A percentile compares a stretch with the other conserved stretches of the same genome.
Conservation (phyloP, 2,113 vertebrate genomes). For the Anolis carolinensis region DNA sequence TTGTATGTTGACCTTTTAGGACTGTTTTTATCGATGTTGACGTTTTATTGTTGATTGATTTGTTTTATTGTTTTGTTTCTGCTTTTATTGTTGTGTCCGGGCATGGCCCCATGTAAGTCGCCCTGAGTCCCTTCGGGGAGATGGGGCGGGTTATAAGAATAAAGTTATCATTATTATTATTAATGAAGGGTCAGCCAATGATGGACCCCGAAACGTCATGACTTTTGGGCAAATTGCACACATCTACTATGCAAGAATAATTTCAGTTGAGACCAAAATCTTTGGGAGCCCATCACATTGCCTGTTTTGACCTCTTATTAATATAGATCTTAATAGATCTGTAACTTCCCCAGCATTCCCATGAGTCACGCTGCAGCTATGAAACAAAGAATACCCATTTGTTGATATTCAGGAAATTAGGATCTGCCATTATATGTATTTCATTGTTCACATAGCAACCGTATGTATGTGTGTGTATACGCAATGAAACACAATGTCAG, state of each 20-base stretch:
- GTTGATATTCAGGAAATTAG: constrained; percentile 67
- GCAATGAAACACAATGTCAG: constrained; percentile 65
- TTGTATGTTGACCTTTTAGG: no score
- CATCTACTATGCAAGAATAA: constrained; percentile 43
- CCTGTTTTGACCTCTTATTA: constrained; percentile 63
- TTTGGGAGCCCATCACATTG: constrained; percentile 39
- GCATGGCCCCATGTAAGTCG: no score
- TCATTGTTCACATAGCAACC: constrained; percentile 1
- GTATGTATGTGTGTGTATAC: neutral
- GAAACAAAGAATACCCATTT: constrained; percentile 63
- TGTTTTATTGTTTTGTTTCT: no score
- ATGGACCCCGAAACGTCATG: no score
- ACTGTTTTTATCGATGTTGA: no score
- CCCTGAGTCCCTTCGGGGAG: no score
- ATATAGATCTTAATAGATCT: constrained; percentile 57
- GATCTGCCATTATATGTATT: constrained; percentile 69
- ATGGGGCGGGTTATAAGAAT: no score
- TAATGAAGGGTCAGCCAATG: no score
- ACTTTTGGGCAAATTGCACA: no score
- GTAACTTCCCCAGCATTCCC: constrained; percentile 49
- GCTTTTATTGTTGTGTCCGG: no score
- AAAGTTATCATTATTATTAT: no score
- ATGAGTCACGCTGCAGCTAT: constrained; percentile 61
- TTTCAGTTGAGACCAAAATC: constrained; percentile 41
- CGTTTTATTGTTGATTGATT: no score